These are phyloP conservation scores for Columba janthina DNA, from an alignment of 2,113 vertebrate genomes.

Conservation along the genomic window DNA sequence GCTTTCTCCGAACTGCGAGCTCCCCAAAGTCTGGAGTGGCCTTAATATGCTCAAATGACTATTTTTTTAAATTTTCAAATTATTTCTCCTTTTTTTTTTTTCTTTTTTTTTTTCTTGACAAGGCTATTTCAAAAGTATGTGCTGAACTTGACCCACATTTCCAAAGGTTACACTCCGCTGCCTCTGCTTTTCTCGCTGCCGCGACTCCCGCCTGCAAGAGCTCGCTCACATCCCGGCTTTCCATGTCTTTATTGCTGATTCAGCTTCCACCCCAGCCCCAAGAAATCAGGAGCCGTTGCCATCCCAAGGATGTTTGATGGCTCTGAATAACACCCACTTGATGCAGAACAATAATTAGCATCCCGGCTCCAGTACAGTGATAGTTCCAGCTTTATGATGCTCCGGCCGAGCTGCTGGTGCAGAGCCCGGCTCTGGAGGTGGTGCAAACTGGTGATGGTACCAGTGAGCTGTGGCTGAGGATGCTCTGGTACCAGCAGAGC, in stretches of 20 bases:
- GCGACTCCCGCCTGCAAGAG: constrained; percentile 8
- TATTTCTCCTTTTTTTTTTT: not conserved
- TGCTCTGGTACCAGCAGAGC: accelerated
- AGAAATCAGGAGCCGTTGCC: not conserved
- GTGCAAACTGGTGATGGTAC: accelerated
- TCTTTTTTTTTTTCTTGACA: not conserved
- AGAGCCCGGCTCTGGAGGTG: accelerated
- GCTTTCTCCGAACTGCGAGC: constrained; percentile 15
- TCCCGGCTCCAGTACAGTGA: accelerated
- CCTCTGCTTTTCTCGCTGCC: not conserved
- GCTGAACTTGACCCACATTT: not conserved
- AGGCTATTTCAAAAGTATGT: not conserved
- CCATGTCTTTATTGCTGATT: not conserved
- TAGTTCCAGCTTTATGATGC: not conserved
- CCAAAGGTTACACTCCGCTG: not conserved
- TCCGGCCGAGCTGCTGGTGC: not conserved
- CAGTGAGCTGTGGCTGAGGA: accelerated
- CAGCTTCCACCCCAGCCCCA: not conserved
- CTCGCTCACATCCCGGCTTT: not conserved
- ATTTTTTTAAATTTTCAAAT: not conserved
- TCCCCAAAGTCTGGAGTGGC: not conserved
- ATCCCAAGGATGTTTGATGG: not conserved
- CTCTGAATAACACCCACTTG: accelerated
- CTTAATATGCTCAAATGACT: not conserved
- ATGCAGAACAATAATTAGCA: not conserved